Evolutionary conservation across 2,797 vertebrate species (phyloP), one percentile per base, ranked within the genome.

Genomic region (Galaxias olidus): DNA sequence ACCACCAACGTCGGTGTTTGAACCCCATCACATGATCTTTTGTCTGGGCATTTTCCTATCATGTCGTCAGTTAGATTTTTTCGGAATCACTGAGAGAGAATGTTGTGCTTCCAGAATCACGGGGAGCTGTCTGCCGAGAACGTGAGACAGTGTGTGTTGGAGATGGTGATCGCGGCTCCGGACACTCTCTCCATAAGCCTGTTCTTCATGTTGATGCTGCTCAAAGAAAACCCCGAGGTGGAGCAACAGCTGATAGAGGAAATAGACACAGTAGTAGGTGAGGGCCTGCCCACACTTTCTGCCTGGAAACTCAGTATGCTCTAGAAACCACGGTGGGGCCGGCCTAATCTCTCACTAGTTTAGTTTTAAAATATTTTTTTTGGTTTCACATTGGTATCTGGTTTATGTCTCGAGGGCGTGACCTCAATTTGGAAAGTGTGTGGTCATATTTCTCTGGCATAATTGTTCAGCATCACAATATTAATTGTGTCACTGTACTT

Each of bases 121-220:
- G 96, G 96, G 0, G 94, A 99, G 49, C 84, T 99, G 80, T 95
- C 95, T 0, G 92, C 87, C 0, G 95, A 98, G 64, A 93, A 98
- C 0, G 96, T 99, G 78, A 93, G 90, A 54, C 97, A 99, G 86
- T 96, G 96, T 41, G 89, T 98, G 59, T 15, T 98, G 89, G 98
- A 99, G 86, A 98, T 99, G 94, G 87, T 98, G 84, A 97, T 98
- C 0, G 95, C 98, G 0, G 96, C 95, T 0, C 96, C 98, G 0
- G 98, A 99, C 71, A 98, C 98, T 4, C 85, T 98, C 65, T 97
- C 98, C 4, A 72, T 99, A 83, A 94, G 92, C 10, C 84, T 99
- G 42, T 96, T 95, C 83, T 98, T 96, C 76, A 96, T 98, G 96
- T 84, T 98, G 19, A 84, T 96, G 73, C 90, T 99, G 54, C 92